Conservation (phyloP, 2,888 invertebrate genomes). For the Dynastes maya region DNA sequence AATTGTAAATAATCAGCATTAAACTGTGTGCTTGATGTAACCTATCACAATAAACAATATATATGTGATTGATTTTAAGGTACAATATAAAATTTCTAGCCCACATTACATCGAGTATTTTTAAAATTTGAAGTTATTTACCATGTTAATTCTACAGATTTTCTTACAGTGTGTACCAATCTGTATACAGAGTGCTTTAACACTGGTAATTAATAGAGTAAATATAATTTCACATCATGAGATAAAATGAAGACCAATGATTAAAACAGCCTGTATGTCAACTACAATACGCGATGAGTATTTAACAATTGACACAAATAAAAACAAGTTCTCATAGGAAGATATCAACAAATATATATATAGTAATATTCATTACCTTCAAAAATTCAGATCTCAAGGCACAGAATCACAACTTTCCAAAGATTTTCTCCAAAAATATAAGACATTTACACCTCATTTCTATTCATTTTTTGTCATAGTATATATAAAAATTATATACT, state of each 20-base stretch:
- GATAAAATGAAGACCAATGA: conserved; percentile 26
- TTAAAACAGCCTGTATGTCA: conserved; percentile 33
- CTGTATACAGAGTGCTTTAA: conserved; percentile 9
- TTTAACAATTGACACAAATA: conserved; percentile 53
- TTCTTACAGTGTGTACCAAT: not conserved
- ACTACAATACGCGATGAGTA: conserved; percentile 60
- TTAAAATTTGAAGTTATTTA: not conserved
- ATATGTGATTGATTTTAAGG: not conserved
- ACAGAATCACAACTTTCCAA: conserved; percentile 65
- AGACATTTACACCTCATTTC: conserved; percentile 38
- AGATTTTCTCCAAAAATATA: conserved; percentile 56
- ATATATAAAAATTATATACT: conserved; percentile 38
- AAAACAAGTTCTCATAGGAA: conserved; percentile 39
- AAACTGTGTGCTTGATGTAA: not conserved
- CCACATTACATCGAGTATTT: not conserved
- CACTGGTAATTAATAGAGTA: conserved; percentile 13
- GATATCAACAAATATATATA: conserved; percentile 43
- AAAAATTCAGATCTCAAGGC: conserved; percentile 66
- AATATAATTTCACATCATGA: not conserved
- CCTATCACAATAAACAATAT: not conserved
- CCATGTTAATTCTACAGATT: not conserved
- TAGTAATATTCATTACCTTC: conserved; percentile 7
- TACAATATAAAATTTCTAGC: not conserved
- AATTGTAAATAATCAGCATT: not conserved
- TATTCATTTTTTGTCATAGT: conserved; percentile 22